Evolutionary conservation across 2,797 vertebrate species (phyloP), one percentile per base, ranked within the genome.

Genomic region (Leptatherina wallacei): DNA sequence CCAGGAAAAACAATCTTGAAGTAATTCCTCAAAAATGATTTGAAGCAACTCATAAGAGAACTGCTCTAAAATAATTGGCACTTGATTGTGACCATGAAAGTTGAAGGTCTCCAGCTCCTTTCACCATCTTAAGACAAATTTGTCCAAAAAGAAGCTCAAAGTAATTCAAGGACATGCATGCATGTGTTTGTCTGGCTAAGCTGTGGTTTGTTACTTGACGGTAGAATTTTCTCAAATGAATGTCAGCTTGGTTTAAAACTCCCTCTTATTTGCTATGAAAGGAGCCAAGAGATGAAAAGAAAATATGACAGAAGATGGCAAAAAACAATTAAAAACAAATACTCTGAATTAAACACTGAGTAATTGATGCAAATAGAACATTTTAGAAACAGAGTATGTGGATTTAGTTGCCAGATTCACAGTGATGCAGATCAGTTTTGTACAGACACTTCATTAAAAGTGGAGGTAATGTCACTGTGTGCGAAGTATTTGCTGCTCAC

Each of bases 11-110:
- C 36, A 27, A 13, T 35, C 54, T 3, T 0, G 57, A 64, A 36
- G 7, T 57, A 27, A 60, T 3, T n/a, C 59, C 36, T 27, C 40
- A 40, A 22, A 44, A 20, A 20, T 44, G 4, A 42, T 40, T 13
- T 13, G 40, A 42, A 42, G 4, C 14, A 42, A 42, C 40, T 42
- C 14, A 6, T 42, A 6, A 62, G 51, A 73, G 32, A 75, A 51
- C 9, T 33, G 61, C 20, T 32, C 27, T 51, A 0, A 56, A 38
- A 33, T n/a, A 1, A 32, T 20, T 20, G n/a, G 29, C 22, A 32
- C 29, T 65, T 56, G 33, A 66, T 47, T 24, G 22, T 61, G 62
- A 44, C 61, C 35, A 32, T 69, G 30, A 67, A 47, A 64, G 61
- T 60, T 71, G 24, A 9, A n/a, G 35, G 13, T 64, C 51, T 13